Conservation (phyloP, 2,888 invertebrate species). For the Clunio marinus region DNA sequence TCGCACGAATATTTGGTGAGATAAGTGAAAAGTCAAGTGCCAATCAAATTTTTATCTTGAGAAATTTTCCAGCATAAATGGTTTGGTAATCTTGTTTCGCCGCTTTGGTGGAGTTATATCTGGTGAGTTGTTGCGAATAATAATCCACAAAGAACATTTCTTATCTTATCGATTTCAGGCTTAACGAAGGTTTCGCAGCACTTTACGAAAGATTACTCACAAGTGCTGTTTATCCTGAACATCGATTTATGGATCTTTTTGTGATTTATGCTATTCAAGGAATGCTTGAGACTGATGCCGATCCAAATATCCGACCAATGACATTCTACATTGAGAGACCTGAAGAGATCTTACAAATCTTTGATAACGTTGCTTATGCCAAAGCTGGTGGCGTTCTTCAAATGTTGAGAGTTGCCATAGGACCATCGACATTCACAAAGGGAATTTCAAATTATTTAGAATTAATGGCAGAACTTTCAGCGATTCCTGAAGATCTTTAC, state of each 20-base stretch:
- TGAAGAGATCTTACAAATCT: constrained; percentile 74
- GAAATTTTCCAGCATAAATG: too few relatives aligned
- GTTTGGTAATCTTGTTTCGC: constrained; percentile 58
- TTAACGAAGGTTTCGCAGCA: constrained; percentile 70
- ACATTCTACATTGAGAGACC: constrained; percentile 77
- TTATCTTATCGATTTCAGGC: constrained; percentile 51
- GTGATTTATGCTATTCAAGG: constrained; percentile 68
- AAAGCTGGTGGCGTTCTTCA: constrained; percentile 53
- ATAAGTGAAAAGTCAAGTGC: too few relatives aligned
- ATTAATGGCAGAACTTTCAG: constrained; percentile 48
- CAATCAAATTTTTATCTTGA: too few relatives aligned
- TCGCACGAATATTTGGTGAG: constrained; percentile 52
- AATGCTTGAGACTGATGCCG: constrained; percentile 67
- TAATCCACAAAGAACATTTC: background rate
- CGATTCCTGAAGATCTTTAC: constrained; percentile 50
- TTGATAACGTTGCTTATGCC: constrained; percentile 80
- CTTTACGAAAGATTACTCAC: constrained; percentile 63
- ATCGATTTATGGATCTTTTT: constrained; percentile 73
- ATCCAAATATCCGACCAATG: constrained; percentile 69
- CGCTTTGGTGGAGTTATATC: constrained; percentile 62
- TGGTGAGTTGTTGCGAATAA: constrained; percentile 47
- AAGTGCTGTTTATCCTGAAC: constrained; percentile 55
- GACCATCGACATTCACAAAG: background rate
- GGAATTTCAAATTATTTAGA: background rate
- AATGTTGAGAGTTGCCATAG: background rate